Conservation (phyloP, 2,888 invertebrate species). For the Philopedon plagiatum region DNA sequence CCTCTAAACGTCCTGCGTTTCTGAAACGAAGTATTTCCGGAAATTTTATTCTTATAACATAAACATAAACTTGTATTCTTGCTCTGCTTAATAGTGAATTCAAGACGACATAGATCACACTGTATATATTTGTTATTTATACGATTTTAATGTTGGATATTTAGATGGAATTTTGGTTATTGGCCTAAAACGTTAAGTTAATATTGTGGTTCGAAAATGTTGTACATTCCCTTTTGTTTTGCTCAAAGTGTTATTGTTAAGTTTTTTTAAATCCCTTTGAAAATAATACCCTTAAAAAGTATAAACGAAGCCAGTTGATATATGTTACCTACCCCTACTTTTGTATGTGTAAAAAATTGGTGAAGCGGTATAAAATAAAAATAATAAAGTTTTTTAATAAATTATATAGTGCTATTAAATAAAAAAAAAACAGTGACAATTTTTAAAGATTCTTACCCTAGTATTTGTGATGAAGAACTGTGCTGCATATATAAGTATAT, state of each 20-base stretch:
- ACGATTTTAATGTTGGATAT: slow-evolving; percentile 14
- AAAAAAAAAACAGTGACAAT: slow-evolving; percentile 21
- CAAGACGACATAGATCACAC: not conserved
- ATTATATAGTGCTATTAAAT: slow-evolving; percentile 23
- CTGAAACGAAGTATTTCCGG: too few species aligned
- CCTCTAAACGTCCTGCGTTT: too few species aligned
- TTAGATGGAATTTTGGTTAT: slow-evolving; percentile 30
- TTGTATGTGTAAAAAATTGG: slow-evolving; percentile 2
- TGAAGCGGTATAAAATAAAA: not conserved
- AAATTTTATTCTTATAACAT: too few species aligned
- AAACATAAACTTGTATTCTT: too few species aligned
- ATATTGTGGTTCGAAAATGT: slow-evolving; percentile 19
- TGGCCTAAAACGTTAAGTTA: slow-evolving; percentile 37
- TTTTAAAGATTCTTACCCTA: slow-evolving; percentile 15
- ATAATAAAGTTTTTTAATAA: slow-evolving; percentile 10
- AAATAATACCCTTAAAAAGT: not conserved
- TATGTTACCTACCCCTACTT: not conserved
- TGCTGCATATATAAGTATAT: slow-evolving; percentile 25
- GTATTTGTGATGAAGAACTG: slow-evolving; percentile 26
- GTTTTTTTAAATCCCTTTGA: not conserved
- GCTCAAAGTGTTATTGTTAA: slow-evolving; percentile 30
- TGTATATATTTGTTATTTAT: slow-evolving; percentile 11
- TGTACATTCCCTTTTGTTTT: slow-evolving; percentile 31
- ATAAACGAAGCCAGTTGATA: slow-evolving; percentile 1
- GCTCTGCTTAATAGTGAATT: not conserved